Evolutionary conservation across 2,888 invertebrate genomes (phyloP).

Genomic region (Rhagium mordax): DNA sequence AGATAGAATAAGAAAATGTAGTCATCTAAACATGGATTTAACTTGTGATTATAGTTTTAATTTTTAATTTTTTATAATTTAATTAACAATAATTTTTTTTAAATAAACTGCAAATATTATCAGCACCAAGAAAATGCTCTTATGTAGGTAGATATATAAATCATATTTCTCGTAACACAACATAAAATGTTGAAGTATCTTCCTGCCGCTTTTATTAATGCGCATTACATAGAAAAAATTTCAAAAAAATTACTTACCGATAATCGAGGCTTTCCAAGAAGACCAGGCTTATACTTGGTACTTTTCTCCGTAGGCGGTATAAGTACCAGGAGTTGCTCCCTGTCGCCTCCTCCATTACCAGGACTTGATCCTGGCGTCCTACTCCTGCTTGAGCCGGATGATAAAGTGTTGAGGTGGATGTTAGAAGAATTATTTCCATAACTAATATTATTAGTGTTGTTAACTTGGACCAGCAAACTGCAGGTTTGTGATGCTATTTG

Average conservation of each 20-base stretch:
- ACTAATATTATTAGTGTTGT: slow-evolving; percentile 83
- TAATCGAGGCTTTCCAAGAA: slow-evolving; percentile 72
- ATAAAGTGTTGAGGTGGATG: slow-evolving; percentile 73
- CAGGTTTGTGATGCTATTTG: slow-evolving; percentile 87
- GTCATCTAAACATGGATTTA: too few species aligned
- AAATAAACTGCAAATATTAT: too few species aligned
- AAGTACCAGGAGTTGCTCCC: slow-evolving; percentile 72
- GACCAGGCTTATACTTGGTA: slow-evolving; percentile 53
- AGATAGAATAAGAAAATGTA: too few species aligned
- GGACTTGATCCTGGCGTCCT: slow-evolving; percentile 34
- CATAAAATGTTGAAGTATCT: too few species aligned
- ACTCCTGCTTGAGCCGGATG: slow-evolving; percentile 45
- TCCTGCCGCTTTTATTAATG: neutral
- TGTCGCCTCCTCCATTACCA: slow-evolving; percentile 53
- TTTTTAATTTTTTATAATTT: too few species aligned
- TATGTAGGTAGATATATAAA: too few species aligned
- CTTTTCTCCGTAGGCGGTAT: slow-evolving; percentile 70
- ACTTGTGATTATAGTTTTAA: too few species aligned
- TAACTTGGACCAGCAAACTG: slow-evolving; percentile 83
- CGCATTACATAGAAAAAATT: neutral
- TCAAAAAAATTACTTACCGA: slow-evolving; percentile 71
- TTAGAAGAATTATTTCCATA: slow-evolving; percentile 78
- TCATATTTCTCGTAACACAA: too few species aligned
- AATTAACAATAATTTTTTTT: too few species aligned
- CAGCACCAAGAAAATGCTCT: too few species aligned